Percentiles rank a stretch among this genome's conserved stretches.
Conservation (phyloP, 2,888 invertebrate genomes). For the Xestia xanthographa region DNA sequence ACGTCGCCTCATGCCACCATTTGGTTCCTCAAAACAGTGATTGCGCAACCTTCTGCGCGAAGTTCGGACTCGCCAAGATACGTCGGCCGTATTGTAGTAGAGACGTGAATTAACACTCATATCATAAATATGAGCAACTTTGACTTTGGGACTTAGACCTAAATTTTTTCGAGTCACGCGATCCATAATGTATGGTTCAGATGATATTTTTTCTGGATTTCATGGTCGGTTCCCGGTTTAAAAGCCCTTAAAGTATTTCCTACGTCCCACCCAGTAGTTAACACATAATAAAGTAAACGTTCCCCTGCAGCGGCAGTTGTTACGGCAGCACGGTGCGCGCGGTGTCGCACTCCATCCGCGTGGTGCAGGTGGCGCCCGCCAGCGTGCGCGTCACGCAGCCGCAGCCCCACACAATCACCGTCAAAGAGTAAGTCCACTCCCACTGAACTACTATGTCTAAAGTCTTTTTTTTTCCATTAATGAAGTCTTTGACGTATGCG, state of each 20-base stretch:
- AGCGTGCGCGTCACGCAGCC: conserved; percentile 71
- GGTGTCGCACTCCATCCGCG: conserved; percentile 94
- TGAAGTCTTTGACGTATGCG: too few relatives aligned
- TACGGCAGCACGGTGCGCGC: conserved; percentile 86
- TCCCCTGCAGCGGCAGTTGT: conserved; percentile 92
- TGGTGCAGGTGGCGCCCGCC: conserved; percentile 94
- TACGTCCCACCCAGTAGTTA: neutral
- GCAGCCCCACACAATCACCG: conserved; percentile 71
- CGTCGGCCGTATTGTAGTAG: too few relatives aligned
- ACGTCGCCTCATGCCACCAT: too few relatives aligned
- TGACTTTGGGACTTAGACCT: neutral
- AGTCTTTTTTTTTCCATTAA: too few relatives aligned
- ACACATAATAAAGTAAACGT: neutral
- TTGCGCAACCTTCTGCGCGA: too few relatives aligned
- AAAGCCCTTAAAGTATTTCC: neutral
- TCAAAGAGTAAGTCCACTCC: conserved; percentile 77
- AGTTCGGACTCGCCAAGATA: too few relatives aligned
- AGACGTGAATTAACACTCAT: too few relatives aligned
- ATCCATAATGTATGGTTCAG: too few relatives aligned
- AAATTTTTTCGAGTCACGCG: too few relatives aligned
- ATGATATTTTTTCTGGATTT: neutral
- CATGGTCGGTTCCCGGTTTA: neutral
- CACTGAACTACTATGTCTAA: neutral
- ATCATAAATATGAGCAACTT: too few relatives aligned
- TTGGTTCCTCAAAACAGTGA: too few relatives aligned